Evolutionary conservation across 1,140 invertebrate genomes (phyloP), one percentile per base, ranked within the genome.

Genomic region (Batillaria attramentaria): DNA sequence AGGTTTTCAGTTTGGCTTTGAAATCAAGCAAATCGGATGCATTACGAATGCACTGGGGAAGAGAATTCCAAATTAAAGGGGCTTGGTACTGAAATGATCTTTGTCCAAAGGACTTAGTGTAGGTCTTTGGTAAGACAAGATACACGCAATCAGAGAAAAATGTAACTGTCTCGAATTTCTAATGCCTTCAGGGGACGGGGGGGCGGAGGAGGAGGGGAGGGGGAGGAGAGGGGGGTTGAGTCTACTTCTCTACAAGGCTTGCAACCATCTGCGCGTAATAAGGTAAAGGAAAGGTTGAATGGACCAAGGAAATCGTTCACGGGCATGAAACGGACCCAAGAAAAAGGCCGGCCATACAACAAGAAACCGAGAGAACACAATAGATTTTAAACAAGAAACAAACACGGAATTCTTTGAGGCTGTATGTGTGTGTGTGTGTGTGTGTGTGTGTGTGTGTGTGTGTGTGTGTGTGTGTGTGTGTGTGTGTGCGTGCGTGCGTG

Each of bases 371-470:
- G 13, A 50, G 13, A 50, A 13, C 13, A 13, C 10, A 50, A 50
- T 50, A 13, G 46, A 50, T 50, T 50, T 50, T 50, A 24, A 13
- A 50, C 24, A 50, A 13, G 13, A 50, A 13, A 24, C 46, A 13
- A 50, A 50, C 24, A 24, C 46, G 46, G 13, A 24, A 50, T 24
- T 24, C 10, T 50, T 50, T n/a, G 10, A 18, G 18, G 10, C 57
- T 62, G 1, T 60, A n/a, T 60, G 57, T 10, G 57, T 60, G 57
- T 60, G 57, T 24, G 24, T n/a, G 57, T n/a, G 57, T 60, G 57
- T 60, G 57, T 60, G 57, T 60, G 57, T 60, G 57, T 24, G 57
- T 60, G 57, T 24, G 57, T 60, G 57, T 28, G 57, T 60, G 57
- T 24, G 57, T 60, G 57, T 24, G 57, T 60, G 57, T 24, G 57